A percentile compares a stretch with the other conserved stretches of the same genome.
phyloP scores from a whole-genome alignment of 2,113 vertebrate genomes.

The Dicentrarchus labrax region DNA sequence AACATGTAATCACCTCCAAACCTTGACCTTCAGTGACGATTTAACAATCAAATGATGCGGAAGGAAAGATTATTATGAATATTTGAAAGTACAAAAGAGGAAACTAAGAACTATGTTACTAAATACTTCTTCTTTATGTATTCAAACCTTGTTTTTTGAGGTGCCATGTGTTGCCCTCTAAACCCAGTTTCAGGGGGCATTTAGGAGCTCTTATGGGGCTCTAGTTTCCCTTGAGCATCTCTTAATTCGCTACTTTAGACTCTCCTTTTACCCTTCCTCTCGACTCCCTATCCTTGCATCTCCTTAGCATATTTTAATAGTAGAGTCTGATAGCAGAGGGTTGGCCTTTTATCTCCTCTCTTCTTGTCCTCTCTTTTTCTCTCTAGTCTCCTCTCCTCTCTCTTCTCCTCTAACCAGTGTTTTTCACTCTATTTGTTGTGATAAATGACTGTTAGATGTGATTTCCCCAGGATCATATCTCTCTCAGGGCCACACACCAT shows the following conservation, averaged over 20 bases:
- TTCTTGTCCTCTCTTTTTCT: conserved; percentile 38
- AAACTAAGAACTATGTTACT: background rate
- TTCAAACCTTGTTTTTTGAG: conserved; percentile 29
- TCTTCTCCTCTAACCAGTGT: conserved; percentile 67
- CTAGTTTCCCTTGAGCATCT: conserved; percentile 60
- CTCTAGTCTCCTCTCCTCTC: conserved; percentile 31
- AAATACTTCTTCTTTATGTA: background rate
- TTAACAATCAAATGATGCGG: background rate
- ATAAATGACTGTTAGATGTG: conserved; percentile 83
- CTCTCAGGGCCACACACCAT: conserved; percentile 79
- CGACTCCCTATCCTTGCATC: conserved; percentile 61
- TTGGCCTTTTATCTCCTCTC: conserved; percentile 57
- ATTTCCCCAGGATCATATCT: conserved; percentile 82
- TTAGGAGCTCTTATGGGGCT: conserved; percentile 33
- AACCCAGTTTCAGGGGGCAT: conserved; percentile 54
- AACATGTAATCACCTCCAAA: background rate
- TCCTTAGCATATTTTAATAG: conserved; percentile 78
- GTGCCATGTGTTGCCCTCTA: conserved; percentile 46
- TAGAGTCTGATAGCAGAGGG: conserved; percentile 41
- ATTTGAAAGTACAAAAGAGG: background rate
- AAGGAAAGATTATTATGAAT: background rate
- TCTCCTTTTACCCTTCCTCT: conserved; percentile 68
- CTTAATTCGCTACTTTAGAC: conserved; percentile 57
- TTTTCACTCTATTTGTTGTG: conserved; percentile 82
- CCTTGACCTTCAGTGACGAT: background rate